These are phyloP conservation scores for Tragelaphus strepsiceros DNA, from an alignment of 2,113 vertebrate species.

Conservation along the genomic window DNA sequence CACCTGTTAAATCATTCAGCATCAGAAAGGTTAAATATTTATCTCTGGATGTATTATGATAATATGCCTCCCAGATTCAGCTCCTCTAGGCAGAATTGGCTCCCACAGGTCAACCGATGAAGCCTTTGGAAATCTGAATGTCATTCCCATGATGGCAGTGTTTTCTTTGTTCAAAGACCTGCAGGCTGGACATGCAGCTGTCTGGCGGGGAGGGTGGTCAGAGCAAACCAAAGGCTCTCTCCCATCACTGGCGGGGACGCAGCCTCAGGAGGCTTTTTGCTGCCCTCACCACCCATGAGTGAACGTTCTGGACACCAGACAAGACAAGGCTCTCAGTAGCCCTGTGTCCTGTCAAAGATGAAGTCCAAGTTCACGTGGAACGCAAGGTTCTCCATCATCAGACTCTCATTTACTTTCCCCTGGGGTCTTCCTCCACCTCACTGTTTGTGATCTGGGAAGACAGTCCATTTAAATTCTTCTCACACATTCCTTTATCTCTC, in stretches of 20 bases:
- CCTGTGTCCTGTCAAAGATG: too few relatives aligned
- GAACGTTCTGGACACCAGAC: not conserved
- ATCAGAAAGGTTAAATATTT: conserved; percentile 77
- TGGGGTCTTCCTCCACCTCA: not conserved
- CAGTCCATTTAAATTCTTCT: not conserved
- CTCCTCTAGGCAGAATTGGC: conserved; percentile 49
- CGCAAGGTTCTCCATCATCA: accelerated
- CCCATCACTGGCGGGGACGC: accelerated
- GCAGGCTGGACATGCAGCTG: too few relatives aligned
- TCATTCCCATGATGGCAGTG: too few relatives aligned
- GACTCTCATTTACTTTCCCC: accelerated
- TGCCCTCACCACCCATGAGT: too few relatives aligned
- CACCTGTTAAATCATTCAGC: conserved; percentile 78
- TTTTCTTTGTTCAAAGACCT: not conserved
- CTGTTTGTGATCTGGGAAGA: not conserved
- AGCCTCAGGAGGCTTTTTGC: accelerated
- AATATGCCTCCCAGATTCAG: conserved; percentile 60
- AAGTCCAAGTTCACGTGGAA: too few relatives aligned
- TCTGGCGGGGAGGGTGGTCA: not conserved
- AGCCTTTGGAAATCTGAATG: not conserved
- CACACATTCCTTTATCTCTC: not conserved
- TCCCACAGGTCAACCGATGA: not conserved
- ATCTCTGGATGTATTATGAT: conserved; percentile 61
- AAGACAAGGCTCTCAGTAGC: not conserved
- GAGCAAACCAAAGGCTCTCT: not conserved